Evolutionary conservation across 2,888 invertebrate genomes (phyloP).

Genomic region (Achlya flavicornis): DNA sequence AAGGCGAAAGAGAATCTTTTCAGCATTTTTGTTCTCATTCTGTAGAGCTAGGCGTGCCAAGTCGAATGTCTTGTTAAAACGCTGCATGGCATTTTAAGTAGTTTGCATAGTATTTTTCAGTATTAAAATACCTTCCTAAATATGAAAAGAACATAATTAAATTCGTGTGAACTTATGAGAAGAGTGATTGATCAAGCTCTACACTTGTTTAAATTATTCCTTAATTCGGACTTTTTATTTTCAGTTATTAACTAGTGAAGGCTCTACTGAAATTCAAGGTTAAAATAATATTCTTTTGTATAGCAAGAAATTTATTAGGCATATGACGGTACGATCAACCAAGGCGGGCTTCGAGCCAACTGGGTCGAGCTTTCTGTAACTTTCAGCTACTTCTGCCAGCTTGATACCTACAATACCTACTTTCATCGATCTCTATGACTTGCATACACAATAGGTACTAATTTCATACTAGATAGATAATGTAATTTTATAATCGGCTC

Average conservation of each 20-base stretch:
- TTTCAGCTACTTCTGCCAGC: conserved; percentile 66
- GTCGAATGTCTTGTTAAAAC: neutral
- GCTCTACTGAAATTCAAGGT: conserved; percentile 45
- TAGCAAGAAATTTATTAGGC: conserved; percentile 46
- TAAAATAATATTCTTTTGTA: conserved; percentile 44
- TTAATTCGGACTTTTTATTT: neutral
- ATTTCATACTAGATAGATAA: neutral
- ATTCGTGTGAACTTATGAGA: neutral
- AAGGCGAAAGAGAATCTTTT: conserved; percentile 1
- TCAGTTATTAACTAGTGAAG: no score
- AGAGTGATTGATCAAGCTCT: no score
- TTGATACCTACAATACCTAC: conserved; percentile 42
- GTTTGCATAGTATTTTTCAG: neutral
- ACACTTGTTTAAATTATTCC: neutral
- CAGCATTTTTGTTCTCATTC: neutral
- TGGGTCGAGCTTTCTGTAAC: conserved; percentile 78
- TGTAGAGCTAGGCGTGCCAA: neutral
- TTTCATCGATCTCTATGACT: no score
- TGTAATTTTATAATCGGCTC: neutral
- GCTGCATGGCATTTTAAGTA: neutral
- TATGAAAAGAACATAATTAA: neutral
- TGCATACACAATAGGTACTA: conserved; percentile 5
- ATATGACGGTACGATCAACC: conserved; percentile 53
- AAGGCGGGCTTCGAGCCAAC: conserved; percentile 75
- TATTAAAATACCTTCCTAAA: neutral